Evolutionary conservation across 2,888 invertebrate genomes (phyloP).

Genomic region (Apodemia duryi): DNA sequence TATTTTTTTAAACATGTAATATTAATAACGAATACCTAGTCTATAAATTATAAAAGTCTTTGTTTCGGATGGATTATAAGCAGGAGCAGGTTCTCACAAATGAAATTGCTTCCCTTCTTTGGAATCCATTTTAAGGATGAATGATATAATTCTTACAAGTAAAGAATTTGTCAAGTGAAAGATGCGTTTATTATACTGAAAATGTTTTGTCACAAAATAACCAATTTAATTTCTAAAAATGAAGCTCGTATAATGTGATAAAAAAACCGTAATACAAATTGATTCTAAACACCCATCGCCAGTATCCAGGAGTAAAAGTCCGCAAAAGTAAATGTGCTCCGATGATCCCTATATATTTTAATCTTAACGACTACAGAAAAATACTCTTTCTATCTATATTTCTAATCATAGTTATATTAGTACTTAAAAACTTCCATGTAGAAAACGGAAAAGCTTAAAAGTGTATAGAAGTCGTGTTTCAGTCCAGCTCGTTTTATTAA

Average conservation of each 20-base stretch:
- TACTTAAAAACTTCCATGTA: no score
- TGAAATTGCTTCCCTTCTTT: conserved; percentile 77
- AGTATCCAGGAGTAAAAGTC: no score
- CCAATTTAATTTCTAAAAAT: conserved; percentile 16
- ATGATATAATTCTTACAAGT: conserved; percentile 74
- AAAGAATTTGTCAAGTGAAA: conserved; percentile 67
- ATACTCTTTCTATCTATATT: no score
- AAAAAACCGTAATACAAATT: no score
- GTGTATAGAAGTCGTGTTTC: no score
- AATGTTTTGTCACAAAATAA: conserved; percentile 28
- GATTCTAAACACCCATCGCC: no score
- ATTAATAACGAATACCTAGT: neutral
- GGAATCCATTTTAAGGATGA: conserved; percentile 78
- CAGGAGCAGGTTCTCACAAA: conserved; percentile 76
- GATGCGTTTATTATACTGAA: conserved; percentile 50
- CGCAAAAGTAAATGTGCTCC: no score
- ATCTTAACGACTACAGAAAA: no score
- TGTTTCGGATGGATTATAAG: conserved; percentile 78
- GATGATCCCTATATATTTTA: no score
- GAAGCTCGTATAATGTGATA: neutral
- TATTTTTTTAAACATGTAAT: neutral
- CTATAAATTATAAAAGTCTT: conserved; percentile 57
- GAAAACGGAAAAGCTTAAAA: no score
- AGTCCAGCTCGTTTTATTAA: no score
- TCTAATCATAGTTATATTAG: no score